Evolutionary conservation across 2,888 invertebrate species (phyloP).

Genomic region (Leptopilina myrica): DNA sequence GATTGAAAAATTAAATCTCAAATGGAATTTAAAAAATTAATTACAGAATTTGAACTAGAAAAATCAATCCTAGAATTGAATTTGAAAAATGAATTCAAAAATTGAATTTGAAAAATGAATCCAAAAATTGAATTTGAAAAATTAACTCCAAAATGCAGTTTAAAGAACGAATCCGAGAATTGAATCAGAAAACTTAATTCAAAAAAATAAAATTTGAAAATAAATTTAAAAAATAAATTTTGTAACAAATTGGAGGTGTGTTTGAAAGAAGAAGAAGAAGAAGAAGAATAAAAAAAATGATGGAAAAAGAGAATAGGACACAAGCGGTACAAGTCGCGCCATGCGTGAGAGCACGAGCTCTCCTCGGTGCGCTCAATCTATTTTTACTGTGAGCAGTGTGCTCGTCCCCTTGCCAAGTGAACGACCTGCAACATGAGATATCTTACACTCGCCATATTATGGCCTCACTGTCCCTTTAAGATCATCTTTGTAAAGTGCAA

Average conservation of each 20-base stretch:
- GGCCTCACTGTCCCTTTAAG: slow-evolving; percentile 39
- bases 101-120: no score
- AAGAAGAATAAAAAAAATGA: neutral
- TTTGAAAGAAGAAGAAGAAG: no score
- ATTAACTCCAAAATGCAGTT: no score
- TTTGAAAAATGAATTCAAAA: no score
- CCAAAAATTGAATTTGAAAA: no score
- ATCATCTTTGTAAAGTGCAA: slow-evolving; percentile 22
- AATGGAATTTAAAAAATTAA: no score
- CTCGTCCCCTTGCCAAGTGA: slow-evolving; percentile 74
- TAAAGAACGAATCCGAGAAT: no score
- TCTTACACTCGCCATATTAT: slow-evolving; percentile 57
- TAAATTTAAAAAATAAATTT: neutral
- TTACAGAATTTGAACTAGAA: no score
- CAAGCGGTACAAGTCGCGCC: slow-evolving; percentile 51
- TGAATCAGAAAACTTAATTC: no score
- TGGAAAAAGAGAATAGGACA: slow-evolving; percentile 38
- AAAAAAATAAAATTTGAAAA: no score
- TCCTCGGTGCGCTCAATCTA: slow-evolving; percentile 71
- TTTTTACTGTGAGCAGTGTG: slow-evolving; percentile 65
- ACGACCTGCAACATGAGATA: slow-evolving; percentile 76
- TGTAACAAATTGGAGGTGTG: slow-evolving; percentile 2
- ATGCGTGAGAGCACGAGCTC: slow-evolving; percentile 67
- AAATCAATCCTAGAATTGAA: no score
- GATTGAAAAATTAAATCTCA: no score